Evolutionary conservation across 2,797 vertebrate genomes (phyloP), one percentile per base, ranked within the genome.

Genomic region (Oryzias dopingdopingensis): DNA sequence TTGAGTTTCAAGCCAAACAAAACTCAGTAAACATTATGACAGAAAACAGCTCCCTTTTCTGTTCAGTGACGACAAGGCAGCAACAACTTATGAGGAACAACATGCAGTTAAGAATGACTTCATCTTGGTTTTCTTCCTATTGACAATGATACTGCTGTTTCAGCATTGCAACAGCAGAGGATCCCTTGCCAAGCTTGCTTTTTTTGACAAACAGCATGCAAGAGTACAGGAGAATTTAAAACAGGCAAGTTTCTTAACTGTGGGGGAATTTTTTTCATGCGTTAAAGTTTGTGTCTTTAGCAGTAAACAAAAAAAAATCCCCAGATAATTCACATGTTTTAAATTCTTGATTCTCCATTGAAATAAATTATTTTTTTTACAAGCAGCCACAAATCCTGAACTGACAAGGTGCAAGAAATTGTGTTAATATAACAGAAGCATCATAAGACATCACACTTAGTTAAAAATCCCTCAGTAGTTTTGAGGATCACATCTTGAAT

Each of bases 31-130:
- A 8, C 37, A 37, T 23, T 7, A 57, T 16, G 48, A 29, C n/a
- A 56, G 46, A 29, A 13, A 52, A 59, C 42, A 4, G 48, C 22
- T 56, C 65, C 42, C 32, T 57, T 49, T 68, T 56, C 56, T 22
- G 69, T 55, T 65, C 62, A 60, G 26, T 22, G 16, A 49, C 60
- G 40, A 58, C 45, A 49, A 26, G 54, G 52, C n/a, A 46, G 44
- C n/a, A 14, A 24, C 49, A 48, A 12, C 32, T 12, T 4, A 10
- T 12, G 10, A 32, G 29, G 29, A 57, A 59, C 56, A 54, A 40
- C 23, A 52, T 56, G 55, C 18, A 56, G 42, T 75, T 13, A 24
- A 52, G 23, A 23, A 57, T 69, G 61, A 70, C 51, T 63, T 72
- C 53, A 64, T 59, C 52, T 42, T 47, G 22, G 46, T 57, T 63